phyloP scores from a whole-genome alignment of 2,113 vertebrate species.

The Thunnus maccoyii region DNA sequence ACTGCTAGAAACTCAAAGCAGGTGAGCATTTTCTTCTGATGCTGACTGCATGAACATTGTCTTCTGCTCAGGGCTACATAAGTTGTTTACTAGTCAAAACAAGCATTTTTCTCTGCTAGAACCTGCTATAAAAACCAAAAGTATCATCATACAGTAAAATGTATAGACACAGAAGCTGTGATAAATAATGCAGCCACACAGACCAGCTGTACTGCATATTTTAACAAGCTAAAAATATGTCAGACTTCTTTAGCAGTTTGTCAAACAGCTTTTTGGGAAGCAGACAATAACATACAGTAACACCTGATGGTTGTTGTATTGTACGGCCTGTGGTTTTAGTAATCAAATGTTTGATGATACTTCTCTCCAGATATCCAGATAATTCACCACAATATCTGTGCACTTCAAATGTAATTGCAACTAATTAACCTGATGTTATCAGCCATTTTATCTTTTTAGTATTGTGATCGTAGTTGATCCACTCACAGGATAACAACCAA shows the following conservation, averaged over 20 bases:
- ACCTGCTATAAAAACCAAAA: not conserved
- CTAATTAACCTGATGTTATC: slow-evolving; percentile 20
- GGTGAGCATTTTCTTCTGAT: not conserved
- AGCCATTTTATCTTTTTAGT: not conserved
- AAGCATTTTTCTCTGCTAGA: too few relatives aligned
- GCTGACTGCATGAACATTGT: slow-evolving; percentile 13
- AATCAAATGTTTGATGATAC: slow-evolving; percentile 1
- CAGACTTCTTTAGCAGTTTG: slow-evolving; percentile 24
- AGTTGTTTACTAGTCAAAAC: not conserved
- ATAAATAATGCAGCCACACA: slow-evolving; percentile 13
- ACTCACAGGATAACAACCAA: not conserved
- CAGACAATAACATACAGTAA: not conserved
- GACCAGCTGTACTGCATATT: slow-evolving; percentile 28
- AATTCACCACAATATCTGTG: not conserved
- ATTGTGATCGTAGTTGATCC: slow-evolving; percentile 11
- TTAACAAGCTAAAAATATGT: slow-evolving; percentile 7
- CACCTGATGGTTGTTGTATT: not conserved
- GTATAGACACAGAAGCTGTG: not conserved
- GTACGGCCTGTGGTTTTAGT: slow-evolving; percentile 12
- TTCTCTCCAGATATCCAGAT: slow-evolving; percentile 3
- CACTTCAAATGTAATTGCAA: slow-evolving; percentile 2
- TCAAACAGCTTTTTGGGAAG: slow-evolving; percentile 27
- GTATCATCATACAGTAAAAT: slow-evolving; percentile 4
- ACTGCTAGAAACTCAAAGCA: not conserved
- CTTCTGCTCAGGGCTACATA: not conserved